Percentiles rank a stretch among this genome's conserved stretches.
Conservation (phyloP, 1,140 invertebrate genomes). For the Drosophila teissieri region DNA sequence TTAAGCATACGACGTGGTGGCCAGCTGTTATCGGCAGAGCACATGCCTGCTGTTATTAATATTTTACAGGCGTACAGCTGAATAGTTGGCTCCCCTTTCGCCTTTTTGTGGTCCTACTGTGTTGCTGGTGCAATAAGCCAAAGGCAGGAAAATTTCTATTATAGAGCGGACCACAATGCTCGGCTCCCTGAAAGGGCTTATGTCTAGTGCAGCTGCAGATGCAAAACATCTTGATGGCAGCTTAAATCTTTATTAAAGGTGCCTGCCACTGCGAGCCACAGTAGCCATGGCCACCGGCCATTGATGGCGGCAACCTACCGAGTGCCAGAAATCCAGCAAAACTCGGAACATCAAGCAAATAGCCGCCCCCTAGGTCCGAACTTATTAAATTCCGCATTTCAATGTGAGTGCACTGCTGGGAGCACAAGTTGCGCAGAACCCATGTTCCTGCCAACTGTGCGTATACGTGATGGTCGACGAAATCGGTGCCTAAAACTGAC, state of each 20-base stretch:
- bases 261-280: no score
- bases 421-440: slow-evolving; percentile 6
- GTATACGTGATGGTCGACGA: slow-evolving; percentile 18
- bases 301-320: background rate
- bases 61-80: background rate
- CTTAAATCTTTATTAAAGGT: background rate
- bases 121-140: background rate
- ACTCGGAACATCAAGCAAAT: background rate
- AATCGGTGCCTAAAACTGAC: background rate
- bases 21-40: slow-evolving; percentile 22
- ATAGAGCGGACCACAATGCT: no score
- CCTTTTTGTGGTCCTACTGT: background rate
- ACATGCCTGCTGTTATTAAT: slow-evolving; percentile 13
- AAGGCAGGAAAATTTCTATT: background rate
- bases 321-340: background rate
- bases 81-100: background rate
- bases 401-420: slow-evolving; percentile 4
- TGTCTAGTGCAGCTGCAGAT: background rate
- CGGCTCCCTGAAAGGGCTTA: background rate
- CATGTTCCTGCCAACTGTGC: slow-evolving; percentile 8
- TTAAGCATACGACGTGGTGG: slow-evolving; percentile 34
- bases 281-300: slow-evolving; percentile 3
- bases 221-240: background rate
- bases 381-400: slow-evolving; percentile 37
- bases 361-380: background rate